These are phyloP conservation scores for Falcaria lacertinaria DNA, from an alignment of 2,888 invertebrate species.

Conservation along the genomic window DNA sequence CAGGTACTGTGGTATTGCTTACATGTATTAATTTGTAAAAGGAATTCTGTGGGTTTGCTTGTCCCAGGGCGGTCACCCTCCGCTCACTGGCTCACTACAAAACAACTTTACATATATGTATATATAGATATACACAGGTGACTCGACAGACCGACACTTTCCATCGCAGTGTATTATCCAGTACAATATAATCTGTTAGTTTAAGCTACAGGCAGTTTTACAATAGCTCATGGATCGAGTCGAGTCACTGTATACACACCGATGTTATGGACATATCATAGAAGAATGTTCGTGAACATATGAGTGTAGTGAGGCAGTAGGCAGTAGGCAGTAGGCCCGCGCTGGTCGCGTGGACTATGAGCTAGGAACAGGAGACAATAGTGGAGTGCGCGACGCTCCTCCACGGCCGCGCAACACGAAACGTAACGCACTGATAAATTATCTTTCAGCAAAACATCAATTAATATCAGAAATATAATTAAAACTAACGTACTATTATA, in stretches of 20 bases:
- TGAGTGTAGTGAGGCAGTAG: neutral
- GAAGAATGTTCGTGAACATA: conserved; percentile 33
- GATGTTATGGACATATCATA: no score
- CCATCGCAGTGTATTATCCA: no score
- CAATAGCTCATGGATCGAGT: no score
- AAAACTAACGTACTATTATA: conserved; percentile 77
- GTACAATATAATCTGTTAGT: no score
- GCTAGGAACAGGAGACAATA: conserved; percentile 23
- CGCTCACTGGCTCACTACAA: conserved; percentile 11
- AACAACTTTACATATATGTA: no score
- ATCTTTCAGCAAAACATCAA: conserved; percentile 77
- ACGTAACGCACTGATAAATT: conserved; percentile 72
- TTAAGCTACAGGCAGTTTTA: no score
- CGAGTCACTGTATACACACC: no score
- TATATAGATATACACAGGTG: no score
- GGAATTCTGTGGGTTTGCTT: conserved; percentile 44
- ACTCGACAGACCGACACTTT: no score
- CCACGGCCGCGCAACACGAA: conserved; percentile 51
- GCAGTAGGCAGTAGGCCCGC: no score
- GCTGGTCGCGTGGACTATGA: neutral
- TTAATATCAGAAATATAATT: conserved; percentile 78
- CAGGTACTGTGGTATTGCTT: conserved; percentile 78
- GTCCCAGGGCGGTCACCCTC: conserved; percentile 49
- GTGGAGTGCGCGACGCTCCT: conserved; percentile 15
- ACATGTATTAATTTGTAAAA: conserved; percentile 57